Evolutionary conservation across 2,888 invertebrate genomes (phyloP).

Genomic region (Clepsis dumicolana): DNA sequence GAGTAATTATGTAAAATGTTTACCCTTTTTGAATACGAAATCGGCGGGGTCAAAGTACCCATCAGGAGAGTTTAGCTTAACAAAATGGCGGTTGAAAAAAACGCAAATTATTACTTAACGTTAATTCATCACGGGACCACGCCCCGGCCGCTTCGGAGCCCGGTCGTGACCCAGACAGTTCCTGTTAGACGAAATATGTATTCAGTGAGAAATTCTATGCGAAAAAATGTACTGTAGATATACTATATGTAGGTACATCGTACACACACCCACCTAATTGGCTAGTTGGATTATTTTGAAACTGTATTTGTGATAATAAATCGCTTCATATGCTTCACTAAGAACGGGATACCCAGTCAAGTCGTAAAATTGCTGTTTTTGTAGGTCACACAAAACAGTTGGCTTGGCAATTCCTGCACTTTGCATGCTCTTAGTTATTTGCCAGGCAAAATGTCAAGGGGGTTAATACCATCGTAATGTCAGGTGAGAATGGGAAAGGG

Average conservation of each 20-base stretch:
- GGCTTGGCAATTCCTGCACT: neutral
- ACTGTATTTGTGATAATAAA: slow-evolving; percentile 33
- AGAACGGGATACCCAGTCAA: slow-evolving; percentile 8
- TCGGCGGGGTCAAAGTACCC: slow-evolving; percentile 56
- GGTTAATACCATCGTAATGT: slow-evolving; percentile 4
- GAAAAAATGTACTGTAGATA: slow-evolving; percentile 37
- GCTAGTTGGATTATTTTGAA: slow-evolving; percentile 29
- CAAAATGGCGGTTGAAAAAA: slow-evolving; percentile 63
- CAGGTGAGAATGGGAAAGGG: neutral
- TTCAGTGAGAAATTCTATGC: slow-evolving; percentile 35
- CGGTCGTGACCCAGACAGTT: slow-evolving; percentile 60
- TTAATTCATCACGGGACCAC: slow-evolving; percentile 68
- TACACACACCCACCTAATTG: slow-evolving; percentile 41
- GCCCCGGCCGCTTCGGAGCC: slow-evolving; percentile 63
- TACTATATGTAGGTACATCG: slow-evolving; percentile 36
- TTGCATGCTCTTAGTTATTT: neutral
- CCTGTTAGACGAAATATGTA: slow-evolving; percentile 41
- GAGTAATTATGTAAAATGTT: slow-evolving; percentile 38
- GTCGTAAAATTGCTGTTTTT: neutral
- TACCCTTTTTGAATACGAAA: slow-evolving; percentile 30
- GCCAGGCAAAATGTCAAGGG: neutral
- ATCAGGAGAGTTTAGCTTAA: slow-evolving; percentile 59
- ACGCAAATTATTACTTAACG: slow-evolving; percentile 71
- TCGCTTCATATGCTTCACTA: slow-evolving; percentile 19
- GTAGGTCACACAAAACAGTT: slow-evolving; percentile 1